A percentile compares a stretch with the other conserved stretches of the same genome.
Evolutionary conservation across 2,888 invertebrate genomes (phyloP).

Genomic region (Blera fallax): DNA sequence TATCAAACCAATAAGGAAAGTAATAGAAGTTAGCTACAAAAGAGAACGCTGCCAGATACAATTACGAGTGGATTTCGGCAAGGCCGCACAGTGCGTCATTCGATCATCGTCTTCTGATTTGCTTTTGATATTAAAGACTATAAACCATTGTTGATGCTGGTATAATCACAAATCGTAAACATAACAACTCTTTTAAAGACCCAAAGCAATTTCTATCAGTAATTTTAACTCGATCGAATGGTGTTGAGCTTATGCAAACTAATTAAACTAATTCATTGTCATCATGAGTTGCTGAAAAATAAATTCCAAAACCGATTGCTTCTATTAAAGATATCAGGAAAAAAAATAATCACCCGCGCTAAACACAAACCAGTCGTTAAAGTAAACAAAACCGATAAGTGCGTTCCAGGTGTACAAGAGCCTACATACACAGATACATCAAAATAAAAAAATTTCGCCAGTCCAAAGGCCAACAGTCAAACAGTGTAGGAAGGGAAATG

Average conservation of each 20-base stretch:
- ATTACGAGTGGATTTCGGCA: no score
- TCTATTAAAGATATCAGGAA: not conserved
- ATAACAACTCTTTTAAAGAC: no score
- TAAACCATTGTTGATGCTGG: no score
- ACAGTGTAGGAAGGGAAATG: not conserved
- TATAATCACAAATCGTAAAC: no score
- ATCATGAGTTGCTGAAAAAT: not conserved
- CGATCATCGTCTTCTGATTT: no score
- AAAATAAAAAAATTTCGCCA: not conserved
- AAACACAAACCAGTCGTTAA: not conserved
- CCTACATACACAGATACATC: not conserved
- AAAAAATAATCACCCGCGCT: not conserved
- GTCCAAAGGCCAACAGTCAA: not conserved
- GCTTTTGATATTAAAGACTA: no score
- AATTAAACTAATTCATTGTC: not conserved
- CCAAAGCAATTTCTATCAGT: not conserved
- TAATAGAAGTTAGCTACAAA: no score
- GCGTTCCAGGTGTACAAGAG: not conserved
- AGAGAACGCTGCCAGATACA: no score
- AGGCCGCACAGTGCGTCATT: no score
- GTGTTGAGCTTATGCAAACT: not conserved
- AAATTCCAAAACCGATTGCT: not conserved
- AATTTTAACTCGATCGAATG: not conserved
- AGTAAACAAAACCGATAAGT: not conserved
- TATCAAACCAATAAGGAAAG: no score